Evolutionary conservation across 2,888 invertebrate genomes (phyloP), one percentile per base, ranked within the genome.

Genomic region (Nomada fabriciana): DNA sequence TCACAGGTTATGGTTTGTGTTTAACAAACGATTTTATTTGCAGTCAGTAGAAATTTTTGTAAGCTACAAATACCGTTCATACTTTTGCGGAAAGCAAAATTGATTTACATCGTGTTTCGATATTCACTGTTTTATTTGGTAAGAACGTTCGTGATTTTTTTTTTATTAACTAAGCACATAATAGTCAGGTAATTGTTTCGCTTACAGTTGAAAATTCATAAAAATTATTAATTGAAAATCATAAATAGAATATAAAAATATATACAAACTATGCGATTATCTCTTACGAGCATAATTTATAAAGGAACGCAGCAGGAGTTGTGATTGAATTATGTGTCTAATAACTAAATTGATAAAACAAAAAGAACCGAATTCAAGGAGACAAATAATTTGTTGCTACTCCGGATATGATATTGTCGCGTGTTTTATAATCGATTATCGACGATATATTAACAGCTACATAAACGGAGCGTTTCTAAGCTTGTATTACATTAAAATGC

Each of bases 171-270:
- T 68, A 18, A 74, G 59, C 20, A 29, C 42, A 25, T 15, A 4
- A 64, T 29, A 7, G 7, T 52, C 52, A 59, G 20, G n/a, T 29
- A 67, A 15, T 63, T 43, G 20, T 29, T 36, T 13, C 64, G 61
- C 20, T 72, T 25, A 61, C 25, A 73, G 47, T 47, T n/a, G 53
- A n/a, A 23, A 70, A 64, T 69, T 76, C n/a, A 36, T 64, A 50
- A 29, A 59, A 61, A 42, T 13, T 53, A 36, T 65, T 57, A n/a
- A 23, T 55, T 42, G 50, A 52, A 75, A 67, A 67, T 75, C 29
- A 79, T 67, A 80, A 82, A 76, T 75, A 70, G 4, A 69, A 71
- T 76, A 76, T 52, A 76, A 76, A 82, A 72, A 82, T 81, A 70
- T 74, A 63, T 74, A 81, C 53, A 80, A 80, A 47, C 80, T 80